Evolutionary conservation across 2,888 invertebrate genomes (phyloP).

Genomic region (Polietes domitor): DNA sequence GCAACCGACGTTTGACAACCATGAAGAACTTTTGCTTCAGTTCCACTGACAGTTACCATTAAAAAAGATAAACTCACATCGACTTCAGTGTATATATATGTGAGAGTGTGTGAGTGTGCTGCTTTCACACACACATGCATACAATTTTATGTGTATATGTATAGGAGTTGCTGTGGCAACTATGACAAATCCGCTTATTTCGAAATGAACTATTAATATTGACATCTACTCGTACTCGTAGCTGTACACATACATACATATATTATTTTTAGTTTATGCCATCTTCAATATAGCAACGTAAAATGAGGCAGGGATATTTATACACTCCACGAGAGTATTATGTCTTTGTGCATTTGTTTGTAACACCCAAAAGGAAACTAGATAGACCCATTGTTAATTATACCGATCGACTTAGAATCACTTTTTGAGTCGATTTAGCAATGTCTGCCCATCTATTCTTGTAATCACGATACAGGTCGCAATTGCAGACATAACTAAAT

Average conservation of each 20-base stretch:
- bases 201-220: background rate
- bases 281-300: background rate
- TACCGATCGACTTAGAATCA: too few species aligned
- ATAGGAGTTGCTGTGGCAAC: conserved; percentile 9
- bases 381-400: too few species aligned
- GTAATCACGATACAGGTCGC: too few species aligned
- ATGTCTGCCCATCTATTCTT: too few species aligned
- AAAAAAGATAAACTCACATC: conserved; percentile 29
- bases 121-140: too few species aligned
- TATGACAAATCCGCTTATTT: conserved; percentile 44
- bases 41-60: conserved; percentile 58
- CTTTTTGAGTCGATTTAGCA: too few species aligned
- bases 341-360: too few species aligned
- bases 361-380: too few species aligned
- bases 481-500: too few species aligned
- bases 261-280: background rate
- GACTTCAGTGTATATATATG: background rate
- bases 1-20: conserved; percentile 61
- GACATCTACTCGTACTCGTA: background rate
- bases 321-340: too few species aligned
- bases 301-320: too few species aligned
- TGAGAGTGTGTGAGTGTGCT: too few species aligned
- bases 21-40: conserved; percentile 64
- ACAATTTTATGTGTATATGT: background rate
- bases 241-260: background rate